Evolutionary conservation across 2,113 vertebrate species (phyloP).

Genomic region (Rhea pennata): DNA sequence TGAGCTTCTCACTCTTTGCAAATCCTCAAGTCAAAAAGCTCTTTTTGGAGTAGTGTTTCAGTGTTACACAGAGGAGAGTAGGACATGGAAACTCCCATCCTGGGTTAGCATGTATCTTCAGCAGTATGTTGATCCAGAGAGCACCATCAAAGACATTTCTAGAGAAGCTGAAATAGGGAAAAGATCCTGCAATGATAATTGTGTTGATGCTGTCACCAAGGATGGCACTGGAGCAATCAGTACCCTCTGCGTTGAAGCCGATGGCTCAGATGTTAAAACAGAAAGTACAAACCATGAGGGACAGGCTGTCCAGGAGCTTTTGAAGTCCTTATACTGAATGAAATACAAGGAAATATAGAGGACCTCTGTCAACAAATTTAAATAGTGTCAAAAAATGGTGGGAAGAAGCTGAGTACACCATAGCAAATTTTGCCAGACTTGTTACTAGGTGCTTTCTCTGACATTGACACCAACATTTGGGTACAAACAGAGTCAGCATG

Average conservation of each 20-base stretch:
- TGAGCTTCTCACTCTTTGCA: background rate
- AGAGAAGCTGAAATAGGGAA: background rate
- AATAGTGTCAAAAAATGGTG: background rate
- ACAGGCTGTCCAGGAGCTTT: background rate
- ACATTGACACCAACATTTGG: background rate
- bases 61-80: background rate
- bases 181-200: background rate
- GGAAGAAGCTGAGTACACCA: background rate
- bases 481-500: background rate
- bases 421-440: background rate
- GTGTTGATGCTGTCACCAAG: background rate
- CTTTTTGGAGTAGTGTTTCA: background rate
- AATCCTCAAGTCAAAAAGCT: background rate
- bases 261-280: background rate
- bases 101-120: background rate
- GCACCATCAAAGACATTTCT: background rate
- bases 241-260: background rate
- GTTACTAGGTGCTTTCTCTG: background rate
- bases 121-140: background rate
- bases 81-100: background rate
- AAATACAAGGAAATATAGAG: background rate
- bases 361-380: background rate
- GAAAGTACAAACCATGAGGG: background rate
- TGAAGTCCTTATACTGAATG: background rate
- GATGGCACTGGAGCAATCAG: background rate